These are phyloP conservation scores for Xestia c-nigrum DNA, from an alignment of 2,888 invertebrate species.

Conservation along the genomic window DNA sequence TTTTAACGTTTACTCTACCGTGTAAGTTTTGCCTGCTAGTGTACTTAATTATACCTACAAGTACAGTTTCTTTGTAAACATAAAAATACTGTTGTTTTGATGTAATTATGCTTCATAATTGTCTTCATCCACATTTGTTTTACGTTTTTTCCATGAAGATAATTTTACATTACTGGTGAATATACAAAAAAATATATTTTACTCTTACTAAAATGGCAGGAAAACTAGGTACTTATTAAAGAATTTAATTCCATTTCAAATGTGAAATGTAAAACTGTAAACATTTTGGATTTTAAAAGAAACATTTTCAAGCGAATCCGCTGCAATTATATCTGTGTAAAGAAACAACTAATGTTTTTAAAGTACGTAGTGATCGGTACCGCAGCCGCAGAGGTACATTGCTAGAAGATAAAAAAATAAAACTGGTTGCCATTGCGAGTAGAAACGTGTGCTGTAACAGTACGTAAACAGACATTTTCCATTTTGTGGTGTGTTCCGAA, in stretches of 20 bases:
- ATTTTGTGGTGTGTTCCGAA: slow-evolving; percentile 53
- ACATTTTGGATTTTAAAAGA: slow-evolving; percentile 15
- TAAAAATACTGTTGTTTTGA: background rate
- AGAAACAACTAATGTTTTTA: slow-evolving; percentile 16
- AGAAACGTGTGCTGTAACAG: slow-evolving; percentile 33
- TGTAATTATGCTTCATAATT: background rate
- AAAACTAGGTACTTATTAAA: slow-evolving; percentile 17
- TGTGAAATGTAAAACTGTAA: slow-evolving; percentile 1
- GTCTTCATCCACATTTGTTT: background rate
- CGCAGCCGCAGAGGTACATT: background rate
- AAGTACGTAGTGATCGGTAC: slow-evolving; percentile 4
- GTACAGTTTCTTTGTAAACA: slow-evolving; percentile 13
- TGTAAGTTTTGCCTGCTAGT: slow-evolving; percentile 52
- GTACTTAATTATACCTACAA: slow-evolving; percentile 44
- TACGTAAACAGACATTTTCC: slow-evolving; percentile 54
- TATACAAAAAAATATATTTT: background rate
- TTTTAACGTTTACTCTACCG: slow-evolving; percentile 60
- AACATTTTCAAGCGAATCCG: slow-evolving; percentile 6
- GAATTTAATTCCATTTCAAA: slow-evolving; percentile 8
- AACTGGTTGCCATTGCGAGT: slow-evolving; percentile 34
- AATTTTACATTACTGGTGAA: background rate
- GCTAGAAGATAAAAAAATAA: slow-evolving; percentile 36
- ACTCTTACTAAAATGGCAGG: slow-evolving; percentile 5
- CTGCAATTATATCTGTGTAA: slow-evolving; percentile 25
- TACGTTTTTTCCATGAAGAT: background rate